Evolutionary conservation across 2,797 vertebrate genomes (phyloP).

Genomic region (Helostoma temminkii): DNA sequence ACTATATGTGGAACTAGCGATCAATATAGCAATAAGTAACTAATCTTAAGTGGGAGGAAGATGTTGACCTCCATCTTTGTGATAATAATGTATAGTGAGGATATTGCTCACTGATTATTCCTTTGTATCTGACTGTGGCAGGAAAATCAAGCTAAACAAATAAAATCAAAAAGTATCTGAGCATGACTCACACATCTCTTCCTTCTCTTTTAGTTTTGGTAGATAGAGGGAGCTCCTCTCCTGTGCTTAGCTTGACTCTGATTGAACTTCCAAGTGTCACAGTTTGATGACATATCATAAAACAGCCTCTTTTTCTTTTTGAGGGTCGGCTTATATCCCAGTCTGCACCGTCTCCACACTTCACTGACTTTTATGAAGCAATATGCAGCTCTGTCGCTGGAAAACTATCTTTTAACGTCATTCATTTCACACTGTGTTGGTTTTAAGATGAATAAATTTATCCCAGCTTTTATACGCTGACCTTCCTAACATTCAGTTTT

Average conservation of each 20-base stretch:
- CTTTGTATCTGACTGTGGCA: background rate
- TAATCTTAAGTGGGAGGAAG: no score
- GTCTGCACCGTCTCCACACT: slow-evolving; percentile 24
- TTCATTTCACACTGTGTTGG: slow-evolving; percentile 23
- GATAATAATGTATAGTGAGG: background rate
- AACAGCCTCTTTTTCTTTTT: slow-evolving; percentile 26
- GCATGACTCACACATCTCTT: slow-evolving; percentile 1
- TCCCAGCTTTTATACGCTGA: slow-evolving; percentile 11
- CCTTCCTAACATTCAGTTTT: slow-evolving; percentile 58
- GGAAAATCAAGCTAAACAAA: no score
- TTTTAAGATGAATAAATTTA: slow-evolving; percentile 34
- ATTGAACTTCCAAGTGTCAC: slow-evolving; percentile 38
- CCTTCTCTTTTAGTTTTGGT: slow-evolving; percentile 62
- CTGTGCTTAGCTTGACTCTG: slow-evolving; percentile 49
- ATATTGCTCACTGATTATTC: background rate
- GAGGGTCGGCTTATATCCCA: slow-evolving; percentile 14
- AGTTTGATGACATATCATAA: slow-evolving; percentile 44
- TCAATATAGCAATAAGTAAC: no score
- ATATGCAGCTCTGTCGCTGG: background rate
- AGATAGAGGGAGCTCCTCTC: slow-evolving; percentile 80
- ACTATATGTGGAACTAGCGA: no score
- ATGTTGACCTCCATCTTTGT: no score
- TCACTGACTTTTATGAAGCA: slow-evolving; percentile 7
- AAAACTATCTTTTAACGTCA: slow-evolving; percentile 14
- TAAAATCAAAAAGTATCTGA: background rate